Percentiles rank a stretch among this genome's conserved stretches.
These are phyloP conservation scores for Clivina fossor DNA, from an alignment of 2,888 invertebrate species.

Conservation along the genomic window DNA sequence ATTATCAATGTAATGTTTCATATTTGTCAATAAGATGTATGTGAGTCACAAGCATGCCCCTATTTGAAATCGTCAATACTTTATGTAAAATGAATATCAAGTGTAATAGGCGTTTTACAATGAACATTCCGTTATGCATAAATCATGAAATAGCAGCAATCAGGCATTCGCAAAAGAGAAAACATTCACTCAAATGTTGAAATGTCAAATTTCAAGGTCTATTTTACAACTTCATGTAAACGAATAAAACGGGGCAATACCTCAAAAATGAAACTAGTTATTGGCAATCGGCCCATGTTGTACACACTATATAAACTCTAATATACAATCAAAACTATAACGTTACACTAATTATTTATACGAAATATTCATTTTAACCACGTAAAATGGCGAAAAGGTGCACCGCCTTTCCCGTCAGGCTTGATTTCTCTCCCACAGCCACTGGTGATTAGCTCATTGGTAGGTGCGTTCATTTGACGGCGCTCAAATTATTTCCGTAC, in stretches of 20 bases:
- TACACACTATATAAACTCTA: conserved; percentile 28
- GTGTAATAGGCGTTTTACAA: conserved; percentile 8
- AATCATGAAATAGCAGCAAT: conserved; percentile 18
- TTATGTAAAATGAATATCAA: conserved; percentile 15
- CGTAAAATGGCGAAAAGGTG: conserved; percentile 31
- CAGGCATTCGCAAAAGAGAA: conserved; percentile 19
- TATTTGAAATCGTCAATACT: conserved; percentile 24
- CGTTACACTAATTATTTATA: conserved; percentile 23
- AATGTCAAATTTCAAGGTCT: conserved; percentile 35
- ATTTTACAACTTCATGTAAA: conserved; percentile 32
- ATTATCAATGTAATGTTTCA: conserved; percentile 21
- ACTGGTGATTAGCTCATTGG: conserved; percentile 23
- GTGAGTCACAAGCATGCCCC: conserved; percentile 25
- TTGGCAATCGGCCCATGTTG: conserved; percentile 28
- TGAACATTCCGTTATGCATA: conserved; percentile 28
- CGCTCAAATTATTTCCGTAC: neutral
- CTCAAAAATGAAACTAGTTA: conserved; percentile 21
- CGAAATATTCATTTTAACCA: conserved; percentile 31
- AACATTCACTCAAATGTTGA: conserved; percentile 31
- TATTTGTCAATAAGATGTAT: conserved; percentile 26
- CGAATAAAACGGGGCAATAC: conserved; percentile 23
- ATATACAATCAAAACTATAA: conserved; percentile 15
- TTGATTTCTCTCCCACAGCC: conserved; percentile 31
- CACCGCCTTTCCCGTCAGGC: conserved; percentile 33
- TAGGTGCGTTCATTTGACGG: conserved; percentile 19